Evolutionary conservation across 2,888 invertebrate genomes (phyloP).

Genomic region (Leucoma salicis): DNA sequence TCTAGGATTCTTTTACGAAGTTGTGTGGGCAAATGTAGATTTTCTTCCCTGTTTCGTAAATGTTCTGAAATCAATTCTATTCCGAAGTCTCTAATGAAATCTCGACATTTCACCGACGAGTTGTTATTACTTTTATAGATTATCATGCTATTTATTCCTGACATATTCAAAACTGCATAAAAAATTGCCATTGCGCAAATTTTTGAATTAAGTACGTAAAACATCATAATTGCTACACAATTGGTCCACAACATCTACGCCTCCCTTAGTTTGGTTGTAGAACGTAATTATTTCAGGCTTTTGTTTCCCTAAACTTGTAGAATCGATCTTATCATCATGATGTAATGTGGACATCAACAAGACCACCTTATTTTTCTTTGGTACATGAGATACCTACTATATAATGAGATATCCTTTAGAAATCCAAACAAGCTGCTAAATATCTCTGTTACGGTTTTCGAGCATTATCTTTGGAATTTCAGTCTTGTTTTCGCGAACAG

Average conservation of each 20-base stretch:
- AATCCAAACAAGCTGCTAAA: not conserved
- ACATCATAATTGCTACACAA: conserved; percentile 1
- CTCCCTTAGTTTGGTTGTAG: not conserved
- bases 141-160: conserved; percentile 19
- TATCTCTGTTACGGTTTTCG: not conserved
- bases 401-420: not conserved
- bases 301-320: conserved; percentile 17
- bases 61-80: not conserved
- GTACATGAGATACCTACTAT: conserved; percentile 32
- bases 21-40: not conserved
- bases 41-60: not conserved
- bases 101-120: not conserved
- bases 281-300: not conserved
- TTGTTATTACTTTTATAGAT: conserved; percentile 17
- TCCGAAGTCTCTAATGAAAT: not conserved
- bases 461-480: not conserved
- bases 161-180: conserved; percentile 23
- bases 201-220: conserved; percentile 18
- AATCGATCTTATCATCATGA: conserved; percentile 32
- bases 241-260: conserved; percentile 1
- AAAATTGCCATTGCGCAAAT: conserved; percentile 26
- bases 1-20: not conserved
- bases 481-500: not conserved
- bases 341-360: conserved; percentile 34
- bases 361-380: conserved; percentile 29